A percentile compares a stretch with the other conserved stretches of the same genome.
Conservation (phyloP, 2,888 invertebrate genomes). For the Sphaerophoria taeniata region DNA sequence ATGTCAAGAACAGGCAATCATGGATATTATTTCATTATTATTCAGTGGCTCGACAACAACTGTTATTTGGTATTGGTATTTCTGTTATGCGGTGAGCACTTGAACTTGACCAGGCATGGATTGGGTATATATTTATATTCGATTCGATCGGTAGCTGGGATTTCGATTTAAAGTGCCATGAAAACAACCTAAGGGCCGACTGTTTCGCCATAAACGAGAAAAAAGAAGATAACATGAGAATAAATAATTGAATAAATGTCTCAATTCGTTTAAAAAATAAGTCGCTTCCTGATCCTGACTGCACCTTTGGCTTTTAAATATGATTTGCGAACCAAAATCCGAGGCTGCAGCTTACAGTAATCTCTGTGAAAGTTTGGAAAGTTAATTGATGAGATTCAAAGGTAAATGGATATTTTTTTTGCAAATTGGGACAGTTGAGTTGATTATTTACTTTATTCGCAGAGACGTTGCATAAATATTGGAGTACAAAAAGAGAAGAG, state of each 20-base stretch:
- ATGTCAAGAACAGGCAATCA: conserved; percentile 56
- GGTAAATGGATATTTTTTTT: conserved; percentile 6
- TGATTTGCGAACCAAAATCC: conserved; percentile 48
- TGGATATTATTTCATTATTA: conserved; percentile 73
- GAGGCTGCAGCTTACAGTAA: not conserved
- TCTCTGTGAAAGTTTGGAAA: conserved; percentile 29
- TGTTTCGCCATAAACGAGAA: not conserved
- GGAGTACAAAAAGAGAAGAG: not conserved
- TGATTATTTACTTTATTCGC: not conserved
- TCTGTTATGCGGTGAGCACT: conserved; percentile 59
- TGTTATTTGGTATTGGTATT: conserved; percentile 73
- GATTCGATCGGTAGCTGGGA: not conserved
- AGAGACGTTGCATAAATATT: not conserved
- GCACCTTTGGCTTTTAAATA: conserved; percentile 56
- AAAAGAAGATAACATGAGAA: conserved; percentile 35
- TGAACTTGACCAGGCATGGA: conserved; percentile 47
- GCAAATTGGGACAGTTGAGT: not conserved
- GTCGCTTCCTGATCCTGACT: conserved; percentile 63
- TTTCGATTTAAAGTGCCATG: conserved; percentile 40
- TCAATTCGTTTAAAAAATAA: conserved; percentile 60
- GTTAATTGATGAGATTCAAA: conserved; percentile 18
- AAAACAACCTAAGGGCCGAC: conserved; percentile 36
- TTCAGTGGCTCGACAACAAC: conserved; percentile 73
- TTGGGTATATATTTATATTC: no score
- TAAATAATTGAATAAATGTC: conserved; percentile 73